Percentiles rank a stretch among this genome's conserved stretches.
These are phyloP conservation scores for Syndactyla subalaris DNA, from an alignment of 2,797 vertebrate species.

Conservation along the genomic window DNA sequence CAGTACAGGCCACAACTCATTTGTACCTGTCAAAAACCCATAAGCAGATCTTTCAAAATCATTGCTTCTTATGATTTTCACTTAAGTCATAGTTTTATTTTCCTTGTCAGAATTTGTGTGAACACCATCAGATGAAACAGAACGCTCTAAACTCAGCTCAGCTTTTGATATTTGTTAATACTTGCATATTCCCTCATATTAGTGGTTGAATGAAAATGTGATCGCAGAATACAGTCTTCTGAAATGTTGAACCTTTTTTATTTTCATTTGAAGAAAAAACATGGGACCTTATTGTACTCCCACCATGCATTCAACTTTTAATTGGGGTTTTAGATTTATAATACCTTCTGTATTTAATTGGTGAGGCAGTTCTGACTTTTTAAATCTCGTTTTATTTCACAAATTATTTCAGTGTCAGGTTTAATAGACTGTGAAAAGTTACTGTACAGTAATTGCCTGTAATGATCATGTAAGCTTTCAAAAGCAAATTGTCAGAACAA, in stretches of 20 bases:
- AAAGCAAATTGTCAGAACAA: neutral
- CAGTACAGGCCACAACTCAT: neutral
- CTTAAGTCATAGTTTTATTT: neutral
- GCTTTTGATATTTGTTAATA: neutral
- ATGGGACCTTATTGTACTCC: neutral
- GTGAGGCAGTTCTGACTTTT: neutral
- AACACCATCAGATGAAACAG: neutral
- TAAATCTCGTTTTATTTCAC: neutral
- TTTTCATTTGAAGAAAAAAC: neutral
- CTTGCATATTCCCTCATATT: neutral
- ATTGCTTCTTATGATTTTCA: neutral
- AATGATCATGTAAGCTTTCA: slow-evolving; percentile 17
- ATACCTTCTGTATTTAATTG: neutral
- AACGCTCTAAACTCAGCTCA: neutral
- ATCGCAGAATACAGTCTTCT: neutral
- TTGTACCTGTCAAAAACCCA: neutral
- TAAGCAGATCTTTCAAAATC: neutral
- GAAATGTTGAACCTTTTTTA: neutral
- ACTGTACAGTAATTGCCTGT: slow-evolving; percentile 37
- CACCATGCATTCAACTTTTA: neutral
- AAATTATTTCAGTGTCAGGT: slow-evolving; percentile 13
- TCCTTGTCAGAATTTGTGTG: neutral
- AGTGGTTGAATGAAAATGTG: neutral
- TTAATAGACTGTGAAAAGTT: slow-evolving; percentile 32
- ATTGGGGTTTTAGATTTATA: slow-evolving; percentile 2